A percentile compares a stretch with the other conserved stretches of the same genome.
phyloP scores from a whole-genome alignment of 2,888 invertebrate genomes.

The Ctenicera cuprea region DNA sequence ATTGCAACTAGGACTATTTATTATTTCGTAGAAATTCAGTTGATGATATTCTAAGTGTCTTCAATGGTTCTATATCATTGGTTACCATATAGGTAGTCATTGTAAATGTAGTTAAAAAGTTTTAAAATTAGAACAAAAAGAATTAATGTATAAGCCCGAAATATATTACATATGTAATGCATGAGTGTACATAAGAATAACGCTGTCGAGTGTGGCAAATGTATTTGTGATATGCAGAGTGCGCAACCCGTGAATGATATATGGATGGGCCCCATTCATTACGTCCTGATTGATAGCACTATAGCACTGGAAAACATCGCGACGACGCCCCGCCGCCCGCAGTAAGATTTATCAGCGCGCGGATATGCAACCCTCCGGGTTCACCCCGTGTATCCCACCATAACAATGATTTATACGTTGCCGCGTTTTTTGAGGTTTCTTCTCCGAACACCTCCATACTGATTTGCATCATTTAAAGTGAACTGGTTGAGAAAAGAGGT shows the following conservation, averaged over 20 bases:
- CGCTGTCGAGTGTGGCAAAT: conserved; percentile 33
- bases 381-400: conserved; percentile 35
- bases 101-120: no score
- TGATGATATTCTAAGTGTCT: no score
- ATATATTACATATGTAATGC: conserved; percentile 23
- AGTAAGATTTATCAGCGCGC: conserved; percentile 59
- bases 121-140: no score
- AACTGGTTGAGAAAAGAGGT: no score
- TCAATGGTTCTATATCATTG: no score
- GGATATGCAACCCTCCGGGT: conserved; percentile 60
- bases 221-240: conserved; percentile 55
- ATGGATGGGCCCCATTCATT: conserved; percentile 61
- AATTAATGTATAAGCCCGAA: no score
- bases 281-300: conserved; percentile 63
- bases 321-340: conserved; percentile 49
- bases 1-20: no score
- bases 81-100: no score
- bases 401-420: conserved; percentile 47
- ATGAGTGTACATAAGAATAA: conserved; percentile 24
- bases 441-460: conserved; percentile 10
- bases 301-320: conserved; percentile 49
- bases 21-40: no score
- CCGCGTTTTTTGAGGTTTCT: conserved; percentile 28
- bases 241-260: conserved; percentile 63
- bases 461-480: neutral